These are phyloP conservation scores for Meta bourneti DNA, from an alignment of 2,888 invertebrate genomes.

Conservation along the genomic window DNA sequence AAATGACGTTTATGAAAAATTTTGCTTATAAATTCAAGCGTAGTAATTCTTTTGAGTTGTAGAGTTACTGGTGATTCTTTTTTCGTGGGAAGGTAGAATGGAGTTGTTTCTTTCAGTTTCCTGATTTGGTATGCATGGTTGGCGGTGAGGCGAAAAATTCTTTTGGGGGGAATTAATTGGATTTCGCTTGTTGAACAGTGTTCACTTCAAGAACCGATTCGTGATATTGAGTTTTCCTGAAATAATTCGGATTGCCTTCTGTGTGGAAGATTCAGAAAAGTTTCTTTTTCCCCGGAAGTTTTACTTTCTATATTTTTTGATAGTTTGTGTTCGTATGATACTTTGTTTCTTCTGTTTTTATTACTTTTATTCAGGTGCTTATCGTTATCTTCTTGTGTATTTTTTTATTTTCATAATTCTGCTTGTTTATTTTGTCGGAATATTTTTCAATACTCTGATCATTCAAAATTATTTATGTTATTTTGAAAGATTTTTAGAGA, in stretches of 20 bases:
- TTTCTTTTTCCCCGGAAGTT: not conserved
- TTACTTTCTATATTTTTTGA: not conserved
- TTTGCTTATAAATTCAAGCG: not conserved
- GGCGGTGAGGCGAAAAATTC: not conserved
- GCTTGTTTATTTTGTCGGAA: too few relatives aligned
- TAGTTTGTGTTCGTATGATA: too few relatives aligned
- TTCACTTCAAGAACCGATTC: too few relatives aligned
- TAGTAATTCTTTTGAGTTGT: not conserved
- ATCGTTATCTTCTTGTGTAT: too few relatives aligned
- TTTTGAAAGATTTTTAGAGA: too few relatives aligned
- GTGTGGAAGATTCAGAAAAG: not conserved
- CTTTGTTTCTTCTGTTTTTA: too few relatives aligned
- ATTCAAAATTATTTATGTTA: too few relatives aligned
- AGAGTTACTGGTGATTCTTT: not conserved
- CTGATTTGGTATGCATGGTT: not conserved
- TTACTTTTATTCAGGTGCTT: too few relatives aligned
- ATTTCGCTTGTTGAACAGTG: not conserved
- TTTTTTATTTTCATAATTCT: too few relatives aligned
- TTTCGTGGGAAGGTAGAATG: not conserved
- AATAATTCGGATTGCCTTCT: not conserved
- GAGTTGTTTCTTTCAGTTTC: not conserved
- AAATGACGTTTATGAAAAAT: not conserved
- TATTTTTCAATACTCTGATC: too few relatives aligned
- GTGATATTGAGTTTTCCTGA: not conserved
- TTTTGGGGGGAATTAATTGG: not conserved